These are phyloP conservation scores for Mimas tiliae DNA, from an alignment of 2,888 invertebrate genomes.

Conservation along the genomic window DNA sequence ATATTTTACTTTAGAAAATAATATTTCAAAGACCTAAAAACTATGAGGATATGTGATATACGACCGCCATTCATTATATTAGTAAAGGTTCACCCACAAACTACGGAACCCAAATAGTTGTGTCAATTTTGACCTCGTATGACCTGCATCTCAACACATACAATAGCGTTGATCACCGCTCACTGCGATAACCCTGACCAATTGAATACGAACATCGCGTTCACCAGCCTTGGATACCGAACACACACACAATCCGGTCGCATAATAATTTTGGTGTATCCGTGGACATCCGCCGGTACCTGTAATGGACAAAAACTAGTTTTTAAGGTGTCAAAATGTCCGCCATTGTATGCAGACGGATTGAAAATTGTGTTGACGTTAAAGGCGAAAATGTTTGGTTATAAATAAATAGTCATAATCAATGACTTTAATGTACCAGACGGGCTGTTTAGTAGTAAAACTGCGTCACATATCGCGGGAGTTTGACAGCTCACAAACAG, in stretches of 20 bases:
- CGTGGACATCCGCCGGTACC: constrained; percentile 38
- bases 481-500: too few species aligned
- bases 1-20: background rate
- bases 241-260: constrained; percentile 24
- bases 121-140: constrained; percentile 38
- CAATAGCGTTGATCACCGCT: constrained; percentile 54
- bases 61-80: background rate
- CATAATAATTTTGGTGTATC: constrained; percentile 31
- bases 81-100: background rate
- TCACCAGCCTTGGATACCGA: background rate
- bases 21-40: background rate
- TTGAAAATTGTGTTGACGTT: constrained; percentile 21
- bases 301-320: constrained; percentile 43
- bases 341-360: constrained; percentile 23
- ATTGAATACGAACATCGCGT: constrained; percentile 10
- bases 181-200: constrained; percentile 27
- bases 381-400: background rate
- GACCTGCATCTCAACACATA: constrained; percentile 33
- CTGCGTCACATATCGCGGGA: too few species aligned
- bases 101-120: constrained; percentile 36
- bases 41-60: background rate
- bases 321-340: constrained; percentile 34
- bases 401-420: too few species aligned
- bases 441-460: too few species aligned
- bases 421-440: too few species aligned